Conservation (phyloP, 2,888 invertebrate species). For the Pheosia tremula region DNA sequence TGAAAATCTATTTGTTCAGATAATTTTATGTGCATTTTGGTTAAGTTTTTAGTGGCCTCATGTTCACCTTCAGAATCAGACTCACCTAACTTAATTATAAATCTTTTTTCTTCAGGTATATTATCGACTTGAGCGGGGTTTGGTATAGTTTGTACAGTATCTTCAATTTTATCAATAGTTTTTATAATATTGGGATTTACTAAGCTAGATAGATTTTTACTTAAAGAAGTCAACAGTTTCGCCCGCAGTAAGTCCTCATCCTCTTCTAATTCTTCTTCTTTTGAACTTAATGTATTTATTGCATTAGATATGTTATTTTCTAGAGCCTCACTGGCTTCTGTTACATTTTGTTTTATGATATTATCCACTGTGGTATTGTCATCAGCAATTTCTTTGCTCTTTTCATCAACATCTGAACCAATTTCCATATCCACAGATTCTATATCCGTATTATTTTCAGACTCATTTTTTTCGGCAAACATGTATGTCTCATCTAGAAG, state of each 20-base stretch:
- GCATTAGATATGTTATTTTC: constrained; percentile 22
- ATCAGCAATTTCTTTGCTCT: constrained; percentile 49
- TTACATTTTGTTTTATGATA: constrained; percentile 13
- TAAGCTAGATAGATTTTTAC: constrained; percentile 81
- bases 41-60: constrained; percentile 79
- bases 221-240: constrained; percentile 83
- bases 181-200: constrained; percentile 54
- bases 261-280: constrained; percentile 80
- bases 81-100: constrained; percentile 73
- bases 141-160: constrained; percentile 22
- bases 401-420: constrained; percentile 74
- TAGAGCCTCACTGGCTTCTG: constrained; percentile 11
- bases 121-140: constrained; percentile 31
- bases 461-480: constrained; percentile 45
- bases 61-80: constrained; percentile 81
- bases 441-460: constrained; percentile 74
- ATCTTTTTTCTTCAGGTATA: constrained; percentile 64
- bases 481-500: constrained; percentile 46
- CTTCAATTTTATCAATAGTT: constrained; percentile 35
- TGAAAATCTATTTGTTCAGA: constrained; percentile 75
- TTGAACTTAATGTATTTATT: constrained; percentile 19
- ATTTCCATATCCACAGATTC: constrained; percentile 83
- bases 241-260: constrained; percentile 86
- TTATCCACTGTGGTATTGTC: constrained; percentile 27
- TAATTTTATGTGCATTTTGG: constrained; percentile 79